phyloP scores from a whole-genome alignment of 2,888 invertebrate species.

The Pycnomerus fuliginosus region DNA sequence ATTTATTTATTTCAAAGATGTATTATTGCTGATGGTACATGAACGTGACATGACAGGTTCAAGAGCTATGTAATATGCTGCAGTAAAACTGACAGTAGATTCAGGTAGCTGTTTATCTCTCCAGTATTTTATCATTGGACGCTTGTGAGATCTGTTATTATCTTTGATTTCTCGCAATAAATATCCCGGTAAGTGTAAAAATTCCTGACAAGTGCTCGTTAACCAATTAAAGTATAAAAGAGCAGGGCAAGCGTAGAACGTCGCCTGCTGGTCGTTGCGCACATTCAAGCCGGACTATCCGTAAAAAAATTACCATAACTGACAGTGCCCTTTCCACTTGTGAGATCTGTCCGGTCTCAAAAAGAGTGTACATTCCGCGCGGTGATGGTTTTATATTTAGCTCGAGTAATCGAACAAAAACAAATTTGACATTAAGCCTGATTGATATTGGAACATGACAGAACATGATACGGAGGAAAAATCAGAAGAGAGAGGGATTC shows the following conservation, averaged over 20 bases:
- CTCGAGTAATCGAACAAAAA: constrained; percentile 43
- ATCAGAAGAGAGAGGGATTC: neutral
- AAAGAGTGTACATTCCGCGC: constrained; percentile 20
- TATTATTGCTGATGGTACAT: too few relatives aligned
- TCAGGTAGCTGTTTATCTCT: constrained; percentile 19
- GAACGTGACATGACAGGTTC: too few relatives aligned
- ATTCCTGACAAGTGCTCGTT: constrained; percentile 38
- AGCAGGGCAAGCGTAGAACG: constrained; percentile 1
- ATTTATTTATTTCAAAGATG: too few relatives aligned
- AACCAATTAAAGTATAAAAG: constrained; percentile 36
- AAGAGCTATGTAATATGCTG: too few relatives aligned
- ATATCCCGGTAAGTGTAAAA: constrained; percentile 34
- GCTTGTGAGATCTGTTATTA: constrained; percentile 38
- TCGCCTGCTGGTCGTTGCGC: neutral
- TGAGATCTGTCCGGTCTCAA: constrained; percentile 38
- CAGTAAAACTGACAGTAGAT: too few relatives aligned
- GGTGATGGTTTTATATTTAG: constrained; percentile 31
- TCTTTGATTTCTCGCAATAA: constrained; percentile 36
- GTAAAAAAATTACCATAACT: constrained; percentile 22
- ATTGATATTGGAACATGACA: constrained; percentile 47
- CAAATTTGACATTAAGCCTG: constrained; percentile 50
- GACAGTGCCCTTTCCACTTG: too few relatives aligned
- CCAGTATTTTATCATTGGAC: constrained; percentile 40
- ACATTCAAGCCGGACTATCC: constrained; percentile 1
- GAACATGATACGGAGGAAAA: constrained; percentile 32